Conservation (phyloP, 2,797 vertebrate genomes). For the Kryptolebias ocellatus region DNA sequence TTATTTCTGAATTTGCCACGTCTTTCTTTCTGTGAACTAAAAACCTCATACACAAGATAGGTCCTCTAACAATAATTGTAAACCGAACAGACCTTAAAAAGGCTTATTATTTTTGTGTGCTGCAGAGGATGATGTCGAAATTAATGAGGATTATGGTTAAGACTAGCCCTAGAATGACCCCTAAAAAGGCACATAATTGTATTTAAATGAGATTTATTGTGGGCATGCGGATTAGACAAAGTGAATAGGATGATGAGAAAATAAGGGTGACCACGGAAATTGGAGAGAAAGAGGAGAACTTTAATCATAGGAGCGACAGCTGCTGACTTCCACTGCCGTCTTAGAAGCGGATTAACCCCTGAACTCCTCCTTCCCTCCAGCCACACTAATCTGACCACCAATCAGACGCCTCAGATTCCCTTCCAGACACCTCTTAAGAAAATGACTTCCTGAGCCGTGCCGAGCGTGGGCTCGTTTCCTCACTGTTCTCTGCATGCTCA, state of each 20-base stretch:
- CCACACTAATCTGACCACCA: slow-evolving; percentile 72
- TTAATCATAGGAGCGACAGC: slow-evolving; percentile 58
- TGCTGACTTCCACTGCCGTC: slow-evolving; percentile 57
- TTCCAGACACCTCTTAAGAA: slow-evolving; percentile 75
- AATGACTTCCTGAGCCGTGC: slow-evolving; percentile 65
- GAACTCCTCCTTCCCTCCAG: slow-evolving; percentile 45
- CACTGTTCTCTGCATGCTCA: slow-evolving; percentile 51
- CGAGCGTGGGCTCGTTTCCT: slow-evolving; percentile 36
- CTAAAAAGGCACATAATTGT: slow-evolving; percentile 46
- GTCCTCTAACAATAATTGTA: slow-evolving; percentile 14
- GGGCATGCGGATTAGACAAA: slow-evolving; percentile 42
- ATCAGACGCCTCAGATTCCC: slow-evolving; percentile 60
- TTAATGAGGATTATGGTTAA: slow-evolving; percentile 47
- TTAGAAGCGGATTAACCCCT: slow-evolving; percentile 79
- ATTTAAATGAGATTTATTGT: slow-evolving; percentile 43
- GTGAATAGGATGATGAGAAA: slow-evolving; percentile 49
- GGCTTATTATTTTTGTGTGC: slow-evolving; percentile 21
- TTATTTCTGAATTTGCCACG: background rate
- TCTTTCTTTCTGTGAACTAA: slow-evolving; percentile 10
- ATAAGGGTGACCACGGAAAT: slow-evolving; percentile 35
- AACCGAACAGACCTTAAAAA: slow-evolving; percentile 10
- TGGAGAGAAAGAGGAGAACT: slow-evolving; percentile 37
- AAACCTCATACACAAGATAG: slow-evolving; percentile 16
- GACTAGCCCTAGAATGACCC: slow-evolving; percentile 31
- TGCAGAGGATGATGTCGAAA: slow-evolving; percentile 32